Percentiles rank a stretch among this genome's conserved stretches.
Evolutionary conservation across 2,113 vertebrate species (phyloP).

Genomic region (Elanus axillaris): DNA sequence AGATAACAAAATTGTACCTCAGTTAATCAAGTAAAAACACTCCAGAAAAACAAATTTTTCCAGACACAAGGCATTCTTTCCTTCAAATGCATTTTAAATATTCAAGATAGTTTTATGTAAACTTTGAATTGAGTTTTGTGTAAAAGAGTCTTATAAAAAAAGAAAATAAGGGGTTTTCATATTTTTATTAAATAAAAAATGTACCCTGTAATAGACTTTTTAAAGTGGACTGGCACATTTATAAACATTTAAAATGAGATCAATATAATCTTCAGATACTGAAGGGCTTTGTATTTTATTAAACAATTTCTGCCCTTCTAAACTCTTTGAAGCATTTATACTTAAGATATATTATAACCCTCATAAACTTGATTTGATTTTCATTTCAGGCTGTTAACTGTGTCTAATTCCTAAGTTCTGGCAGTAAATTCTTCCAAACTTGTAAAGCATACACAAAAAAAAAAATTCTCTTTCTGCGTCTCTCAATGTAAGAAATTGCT

Average conservation of each 20-base stretch:
- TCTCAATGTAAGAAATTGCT: background rate
- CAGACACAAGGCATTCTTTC: background rate
- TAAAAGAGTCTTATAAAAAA: background rate
- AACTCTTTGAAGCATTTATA: background rate
- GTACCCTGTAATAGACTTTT: background rate
- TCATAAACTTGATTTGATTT: background rate
- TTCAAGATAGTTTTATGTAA: background rate
- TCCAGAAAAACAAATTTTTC: background rate
- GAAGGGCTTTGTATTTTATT: background rate
- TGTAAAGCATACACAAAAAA: background rate
- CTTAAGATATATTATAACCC: background rate
- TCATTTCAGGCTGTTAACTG: background rate
- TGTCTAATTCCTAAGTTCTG: background rate
- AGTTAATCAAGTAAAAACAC: background rate
- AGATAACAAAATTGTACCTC: background rate
- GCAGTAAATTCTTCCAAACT: background rate
- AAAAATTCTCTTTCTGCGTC: background rate
- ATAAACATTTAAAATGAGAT: background rate
- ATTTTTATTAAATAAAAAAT: background rate
- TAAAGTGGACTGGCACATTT: background rate
- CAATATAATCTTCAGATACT: background rate
- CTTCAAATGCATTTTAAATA: background rate
- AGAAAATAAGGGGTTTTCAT: accelerated
- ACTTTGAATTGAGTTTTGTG: background rate
- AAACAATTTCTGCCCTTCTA: background rate